Conservation (phyloP, 35 echinoderm and acorn worm species). For the Ophioderma brevispina region DNA sequence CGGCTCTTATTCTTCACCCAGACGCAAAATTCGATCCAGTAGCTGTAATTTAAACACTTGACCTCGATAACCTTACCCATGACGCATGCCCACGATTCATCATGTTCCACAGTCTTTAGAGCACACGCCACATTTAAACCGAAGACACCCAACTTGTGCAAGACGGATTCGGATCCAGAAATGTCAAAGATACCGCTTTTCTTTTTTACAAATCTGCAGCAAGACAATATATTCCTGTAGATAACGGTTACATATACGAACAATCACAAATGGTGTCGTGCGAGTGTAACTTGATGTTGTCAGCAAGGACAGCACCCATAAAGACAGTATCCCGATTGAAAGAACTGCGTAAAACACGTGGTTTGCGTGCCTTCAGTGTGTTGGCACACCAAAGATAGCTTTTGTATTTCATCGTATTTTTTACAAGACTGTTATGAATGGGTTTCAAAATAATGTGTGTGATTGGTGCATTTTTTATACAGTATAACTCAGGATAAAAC, state of each 20-base stretch:
- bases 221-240: conserved; percentile 57
- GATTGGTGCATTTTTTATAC: too few relatives aligned
- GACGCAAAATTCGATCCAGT: conserved; percentile 49
- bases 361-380: too few relatives aligned
- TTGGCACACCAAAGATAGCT: too few relatives aligned
- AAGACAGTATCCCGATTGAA: too few relatives aligned
- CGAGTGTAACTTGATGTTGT: conserved; percentile 45
- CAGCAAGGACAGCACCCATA: not conserved
- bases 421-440: too few relatives aligned
- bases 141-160: conserved; percentile 75
- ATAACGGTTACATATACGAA: conserved; percentile 55
- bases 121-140: conserved; percentile 97
- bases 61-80: conserved; percentile 62
- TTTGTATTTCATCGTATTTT: too few relatives aligned
- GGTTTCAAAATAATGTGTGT: too few relatives aligned
- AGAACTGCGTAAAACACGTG: too few relatives aligned
- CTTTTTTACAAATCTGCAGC: conserved; percentile 55
- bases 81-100: conserved; percentile 96
- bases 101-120: conserved; percentile 56
- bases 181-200: conserved; percentile 72
- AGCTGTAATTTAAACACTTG: conserved; percentile 68
- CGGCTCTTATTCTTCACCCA: conserved; percentile 53
- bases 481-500: too few relatives aligned
- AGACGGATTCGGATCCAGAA: conserved; percentile 80
- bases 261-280: conserved; percentile 60